Conservation (phyloP, 2,113 vertebrate species). For the Callospermophilus lateralis region DNA sequence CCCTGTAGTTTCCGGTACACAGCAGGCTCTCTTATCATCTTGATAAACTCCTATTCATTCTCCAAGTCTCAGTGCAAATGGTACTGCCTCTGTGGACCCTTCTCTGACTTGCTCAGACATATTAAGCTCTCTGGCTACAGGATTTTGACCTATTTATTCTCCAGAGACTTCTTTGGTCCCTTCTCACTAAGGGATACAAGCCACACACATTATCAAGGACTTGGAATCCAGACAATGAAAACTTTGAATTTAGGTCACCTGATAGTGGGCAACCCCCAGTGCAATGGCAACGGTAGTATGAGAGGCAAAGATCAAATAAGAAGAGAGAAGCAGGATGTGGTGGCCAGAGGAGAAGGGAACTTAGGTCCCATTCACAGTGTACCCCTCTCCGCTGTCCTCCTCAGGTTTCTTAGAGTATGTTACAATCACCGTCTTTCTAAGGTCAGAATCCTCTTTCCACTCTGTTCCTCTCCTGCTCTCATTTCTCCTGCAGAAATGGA, state of each 20-base stretch:
- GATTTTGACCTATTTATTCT: not conserved
- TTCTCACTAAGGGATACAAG: not conserved
- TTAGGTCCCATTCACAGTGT: not conserved
- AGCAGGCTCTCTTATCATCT: not conserved
- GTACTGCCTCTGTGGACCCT: not conserved
- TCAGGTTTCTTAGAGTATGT: not conserved
- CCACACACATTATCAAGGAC: not conserved
- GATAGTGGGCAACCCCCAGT: not conserved
- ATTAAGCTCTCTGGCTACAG: not conserved
- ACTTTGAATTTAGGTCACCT: not conserved
- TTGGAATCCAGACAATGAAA: not conserved
- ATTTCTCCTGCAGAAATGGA: slow-evolving; percentile 17
- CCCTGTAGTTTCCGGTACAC: not conserved
- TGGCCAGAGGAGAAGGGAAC: not conserved
- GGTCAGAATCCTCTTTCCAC: not conserved
- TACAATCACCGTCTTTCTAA: not conserved
- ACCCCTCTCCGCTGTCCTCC: not conserved
- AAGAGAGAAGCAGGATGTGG: not conserved
- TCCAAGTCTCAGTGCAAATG: not conserved
- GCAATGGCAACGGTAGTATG: not conserved
- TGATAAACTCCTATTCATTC: not conserved
- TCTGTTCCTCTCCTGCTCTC: not conserved
- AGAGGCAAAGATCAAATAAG: not conserved
- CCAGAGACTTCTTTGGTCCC: not conserved
- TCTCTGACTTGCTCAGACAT: not conserved